Percentiles rank a stretch among this genome's conserved stretches.
Evolutionary conservation across 2,797 vertebrate species (phyloP).

Genomic region (Parauchenoglanis punctatus): DNA sequence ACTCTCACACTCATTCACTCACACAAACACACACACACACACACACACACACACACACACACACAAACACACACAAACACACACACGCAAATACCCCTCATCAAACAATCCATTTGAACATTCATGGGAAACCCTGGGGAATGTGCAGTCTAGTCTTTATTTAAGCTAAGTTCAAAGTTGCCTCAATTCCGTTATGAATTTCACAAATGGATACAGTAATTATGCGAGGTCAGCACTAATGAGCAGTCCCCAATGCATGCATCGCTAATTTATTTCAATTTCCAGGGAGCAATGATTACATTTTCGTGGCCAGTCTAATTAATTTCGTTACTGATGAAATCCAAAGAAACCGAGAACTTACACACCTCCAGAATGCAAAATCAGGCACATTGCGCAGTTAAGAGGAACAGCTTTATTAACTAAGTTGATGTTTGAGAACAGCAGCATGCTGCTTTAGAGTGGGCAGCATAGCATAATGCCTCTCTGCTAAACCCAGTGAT

Average conservation of each 20-base stretch:
- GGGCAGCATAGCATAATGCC: slow-evolving; percentile 63
- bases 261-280: slow-evolving; percentile 81
- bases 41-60: not conserved
- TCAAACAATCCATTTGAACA: slow-evolving; percentile 61
- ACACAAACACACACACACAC: slow-evolving; percentile 1
- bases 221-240: slow-evolving; percentile 77
- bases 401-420: slow-evolving; percentile 74
- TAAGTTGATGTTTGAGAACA: slow-evolving; percentile 67
- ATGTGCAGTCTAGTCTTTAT: slow-evolving; percentile 70
- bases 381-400: slow-evolving; percentile 63
- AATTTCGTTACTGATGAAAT: slow-evolving; percentile 76
- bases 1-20: slow-evolving; percentile 39
- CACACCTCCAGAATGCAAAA: slow-evolving; percentile 57
- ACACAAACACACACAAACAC: not conserved
- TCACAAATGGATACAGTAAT: slow-evolving; percentile 83
- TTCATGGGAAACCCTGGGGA: slow-evolving; percentile 64
- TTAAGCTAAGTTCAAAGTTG: slow-evolving; percentile 69
- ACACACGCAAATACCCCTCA: slow-evolving; percentile 40
- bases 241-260: slow-evolving; percentile 72
- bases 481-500: slow-evolving; percentile 59
- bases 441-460: slow-evolving; percentile 63
- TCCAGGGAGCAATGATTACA: slow-evolving; percentile 68
- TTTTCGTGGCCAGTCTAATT: slow-evolving; percentile 74
- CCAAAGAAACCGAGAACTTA: slow-evolving; percentile 61
- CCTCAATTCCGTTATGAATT: slow-evolving; percentile 78